A percentile compares a stretch with the other conserved stretches of the same genome.
Evolutionary conservation across 2,797 vertebrate species (phyloP).

Genomic region (Todus mexicanus): DNA sequence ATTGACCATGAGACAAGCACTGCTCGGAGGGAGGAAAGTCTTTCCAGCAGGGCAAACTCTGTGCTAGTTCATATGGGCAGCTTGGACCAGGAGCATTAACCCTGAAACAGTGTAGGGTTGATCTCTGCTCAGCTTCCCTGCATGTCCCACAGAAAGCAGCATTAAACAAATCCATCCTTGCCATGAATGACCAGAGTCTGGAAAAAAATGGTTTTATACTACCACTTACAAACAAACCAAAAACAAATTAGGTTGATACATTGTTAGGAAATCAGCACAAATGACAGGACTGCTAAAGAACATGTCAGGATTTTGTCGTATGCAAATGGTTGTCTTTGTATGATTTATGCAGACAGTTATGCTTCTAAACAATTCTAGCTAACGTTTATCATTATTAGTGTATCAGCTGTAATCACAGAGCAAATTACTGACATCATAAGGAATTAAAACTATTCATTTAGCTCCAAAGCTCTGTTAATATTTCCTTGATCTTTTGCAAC

Average conservation of each 20-base stretch:
- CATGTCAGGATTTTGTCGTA: neutral
- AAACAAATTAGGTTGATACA: neutral
- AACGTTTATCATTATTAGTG: constrained; percentile 19
- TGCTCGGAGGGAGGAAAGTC: neutral
- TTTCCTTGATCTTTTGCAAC: neutral
- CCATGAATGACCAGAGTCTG: neutral
- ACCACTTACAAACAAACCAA: neutral
- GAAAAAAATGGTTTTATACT: neutral
- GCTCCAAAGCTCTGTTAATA: neutral
- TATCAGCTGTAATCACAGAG: constrained; percentile 6
- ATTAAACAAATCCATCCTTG: neutral
- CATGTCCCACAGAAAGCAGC: accelerated
- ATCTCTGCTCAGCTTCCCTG: neutral
- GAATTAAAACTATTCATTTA: neutral
- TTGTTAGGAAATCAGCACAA: neutral
- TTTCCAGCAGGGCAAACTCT: neutral
- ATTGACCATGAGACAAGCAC: no score
- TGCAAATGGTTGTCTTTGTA: neutral
- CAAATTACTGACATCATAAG: neutral
- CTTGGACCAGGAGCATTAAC: neutral
- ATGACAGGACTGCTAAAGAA: neutral
- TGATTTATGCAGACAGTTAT: neutral
- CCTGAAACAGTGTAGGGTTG: neutral
- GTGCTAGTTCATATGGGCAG: neutral
- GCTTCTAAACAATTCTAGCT: constrained; percentile 13